Conservation (phyloP, 37 sponge, comb jelly and placozoan genomes). For the Beroe ovata region DNA sequence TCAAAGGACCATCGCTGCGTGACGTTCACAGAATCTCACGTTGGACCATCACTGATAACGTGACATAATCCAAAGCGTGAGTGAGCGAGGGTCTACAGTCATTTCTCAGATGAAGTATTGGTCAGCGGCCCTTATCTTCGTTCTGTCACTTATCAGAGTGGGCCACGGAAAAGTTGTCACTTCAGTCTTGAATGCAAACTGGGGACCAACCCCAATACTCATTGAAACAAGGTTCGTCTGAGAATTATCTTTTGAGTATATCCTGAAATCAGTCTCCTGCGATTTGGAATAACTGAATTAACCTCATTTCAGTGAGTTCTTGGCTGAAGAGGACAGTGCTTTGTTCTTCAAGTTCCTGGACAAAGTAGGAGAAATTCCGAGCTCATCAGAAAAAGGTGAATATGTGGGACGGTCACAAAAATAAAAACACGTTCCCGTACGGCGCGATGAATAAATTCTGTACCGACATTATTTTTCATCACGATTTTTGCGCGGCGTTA, state of each 20-base stretch:
- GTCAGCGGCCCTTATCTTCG: no score
- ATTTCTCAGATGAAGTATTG: no score
- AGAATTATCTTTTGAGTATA: slow-evolving; percentile 12
- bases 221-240: slow-evolving; percentile 81
- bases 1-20: no score
- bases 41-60: no score
- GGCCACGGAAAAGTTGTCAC: slow-evolving; percentile 68
- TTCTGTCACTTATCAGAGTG: slow-evolving; percentile 15
- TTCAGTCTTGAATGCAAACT: slow-evolving; percentile 73
- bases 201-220: slow-evolving; percentile 77
- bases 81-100: no score
- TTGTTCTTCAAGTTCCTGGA: slow-evolving; percentile 84
- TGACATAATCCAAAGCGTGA: no score
- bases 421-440: neutral
- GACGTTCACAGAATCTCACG: no score
- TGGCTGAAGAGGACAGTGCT: slow-evolving; percentile 70
- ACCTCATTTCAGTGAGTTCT: slow-evolving; percentile 78
- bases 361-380: neutral
- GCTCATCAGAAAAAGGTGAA: neutral
- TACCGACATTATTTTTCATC: slow-evolving; percentile 19
- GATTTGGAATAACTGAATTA: no score
- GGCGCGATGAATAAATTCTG: neutral
- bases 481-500: neutral
- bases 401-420: neutral
- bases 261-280: no score